These are phyloP conservation scores for Colossoma macropomum DNA, from an alignment of 2,113 vertebrate genomes.

Conservation along the genomic window DNA sequence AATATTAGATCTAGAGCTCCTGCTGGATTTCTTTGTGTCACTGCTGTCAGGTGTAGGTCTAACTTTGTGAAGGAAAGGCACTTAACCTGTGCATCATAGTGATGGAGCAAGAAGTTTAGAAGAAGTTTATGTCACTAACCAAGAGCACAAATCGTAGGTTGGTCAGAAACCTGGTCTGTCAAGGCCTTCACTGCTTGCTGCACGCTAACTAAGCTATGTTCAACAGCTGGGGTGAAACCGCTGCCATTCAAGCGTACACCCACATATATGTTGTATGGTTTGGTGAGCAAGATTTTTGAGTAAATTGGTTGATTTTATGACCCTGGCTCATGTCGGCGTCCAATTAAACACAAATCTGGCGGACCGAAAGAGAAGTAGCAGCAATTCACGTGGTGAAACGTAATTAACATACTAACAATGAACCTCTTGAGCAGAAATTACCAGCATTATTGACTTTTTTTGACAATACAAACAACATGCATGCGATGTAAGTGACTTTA, in stretches of 20 bases:
- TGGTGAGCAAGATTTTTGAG: neutral
- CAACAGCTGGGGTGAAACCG: neutral
- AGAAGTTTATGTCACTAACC: neutral
- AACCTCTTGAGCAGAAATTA: neutral
- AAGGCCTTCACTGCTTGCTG: neutral
- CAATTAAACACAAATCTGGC: neutral
- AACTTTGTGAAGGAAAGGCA: neutral
- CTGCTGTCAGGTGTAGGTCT: neutral
- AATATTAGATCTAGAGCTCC: neutral
- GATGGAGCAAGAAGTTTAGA: neutral
- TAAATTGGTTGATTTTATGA: no score
- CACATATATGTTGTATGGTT: neutral
- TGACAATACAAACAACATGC: neutral
- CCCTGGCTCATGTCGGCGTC: neutral
- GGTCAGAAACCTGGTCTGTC: neutral
- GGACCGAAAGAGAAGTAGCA: neutral
- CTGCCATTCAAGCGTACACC: neutral
- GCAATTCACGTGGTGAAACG: neutral
- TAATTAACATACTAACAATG: neutral
- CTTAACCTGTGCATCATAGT: neutral
- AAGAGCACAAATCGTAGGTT: neutral
- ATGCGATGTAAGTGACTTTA: constrained; percentile 15
- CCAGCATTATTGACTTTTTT: constrained; percentile 29
- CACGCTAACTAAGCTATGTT: neutral
- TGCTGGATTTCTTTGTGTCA: neutral